phyloP scores from a whole-genome alignment of 2,797 vertebrate genomes.

The Sebastes glaucus region DNA sequence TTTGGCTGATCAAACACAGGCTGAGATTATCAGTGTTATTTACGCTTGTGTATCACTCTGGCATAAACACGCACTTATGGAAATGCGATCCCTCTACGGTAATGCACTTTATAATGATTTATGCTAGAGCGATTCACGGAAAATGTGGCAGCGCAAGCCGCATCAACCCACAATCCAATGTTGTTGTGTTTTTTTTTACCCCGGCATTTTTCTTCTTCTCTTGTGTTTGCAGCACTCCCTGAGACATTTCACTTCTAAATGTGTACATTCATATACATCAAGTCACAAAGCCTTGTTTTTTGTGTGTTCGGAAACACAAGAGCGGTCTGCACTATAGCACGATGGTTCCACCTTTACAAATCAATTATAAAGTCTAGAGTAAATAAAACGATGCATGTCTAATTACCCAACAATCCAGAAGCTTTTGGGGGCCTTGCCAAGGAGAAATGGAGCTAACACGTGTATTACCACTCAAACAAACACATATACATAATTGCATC shows the following conservation, averaged over 20 bases:
- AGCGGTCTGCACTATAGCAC: slow-evolving; percentile 38
- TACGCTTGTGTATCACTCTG: slow-evolving; percentile 77
- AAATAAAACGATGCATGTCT: slow-evolving; percentile 77
- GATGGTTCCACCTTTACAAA: slow-evolving; percentile 69
- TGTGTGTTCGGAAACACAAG: slow-evolving; percentile 18
- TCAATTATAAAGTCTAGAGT: slow-evolving; percentile 74
- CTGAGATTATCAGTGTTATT: slow-evolving; percentile 80
- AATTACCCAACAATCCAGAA: slow-evolving; percentile 74
- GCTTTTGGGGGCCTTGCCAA: slow-evolving; percentile 69
- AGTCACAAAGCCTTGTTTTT: slow-evolving; percentile 21
- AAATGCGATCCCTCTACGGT: slow-evolving; percentile 75
- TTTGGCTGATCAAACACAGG: slow-evolving; percentile 81
- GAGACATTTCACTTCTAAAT: slow-evolving; percentile 33
- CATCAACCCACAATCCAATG: slow-evolving; percentile 42
- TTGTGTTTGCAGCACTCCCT: slow-evolving; percentile 13
- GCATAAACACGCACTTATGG: slow-evolving; percentile 77
- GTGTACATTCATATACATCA: slow-evolving; percentile 2
- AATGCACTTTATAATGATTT: slow-evolving; percentile 82
- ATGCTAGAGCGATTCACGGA: slow-evolving; percentile 63
- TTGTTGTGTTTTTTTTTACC: slow-evolving; percentile 10
- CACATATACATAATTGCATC: slow-evolving; percentile 30
- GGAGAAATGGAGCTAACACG: slow-evolving; percentile 43
- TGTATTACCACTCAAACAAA: slow-evolving; percentile 45
- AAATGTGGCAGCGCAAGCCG: slow-evolving; percentile 49
- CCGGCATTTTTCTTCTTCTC: slow-evolving; percentile 1